phyloP scores from a whole-genome alignment of 2,113 vertebrate species.

The Leptodactylus fuscus region DNA sequence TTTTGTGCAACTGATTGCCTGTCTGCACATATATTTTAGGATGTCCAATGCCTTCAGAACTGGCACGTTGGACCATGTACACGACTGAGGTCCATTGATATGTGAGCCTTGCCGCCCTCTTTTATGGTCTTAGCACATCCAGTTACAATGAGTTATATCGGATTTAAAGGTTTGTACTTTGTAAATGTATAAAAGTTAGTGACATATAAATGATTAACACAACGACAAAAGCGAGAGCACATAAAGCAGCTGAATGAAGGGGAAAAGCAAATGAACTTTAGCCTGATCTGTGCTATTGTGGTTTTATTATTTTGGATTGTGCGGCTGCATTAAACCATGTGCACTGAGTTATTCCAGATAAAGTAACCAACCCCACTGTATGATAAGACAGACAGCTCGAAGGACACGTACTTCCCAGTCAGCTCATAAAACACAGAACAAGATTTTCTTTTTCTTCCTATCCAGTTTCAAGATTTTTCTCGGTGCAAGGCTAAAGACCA shows the following conservation, averaged over 20 bases:
- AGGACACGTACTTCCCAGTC: not conserved
- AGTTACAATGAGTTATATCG: not conserved
- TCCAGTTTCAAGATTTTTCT: slow-evolving; percentile 21
- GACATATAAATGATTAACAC: slow-evolving; percentile 40
- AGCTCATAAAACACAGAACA: slow-evolving; percentile 29
- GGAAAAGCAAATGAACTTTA: slow-evolving; percentile 21
- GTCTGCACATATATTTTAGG: not conserved
- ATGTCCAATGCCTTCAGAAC: not conserved
- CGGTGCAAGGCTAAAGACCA: not conserved
- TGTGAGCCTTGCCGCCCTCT: not conserved
- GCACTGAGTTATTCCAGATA: slow-evolving; percentile 34
- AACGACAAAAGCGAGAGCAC: slow-evolving; percentile 17
- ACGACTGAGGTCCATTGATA: not conserved
- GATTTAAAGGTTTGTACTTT: slow-evolving; percentile 1
- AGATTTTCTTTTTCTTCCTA: slow-evolving; percentile 1
- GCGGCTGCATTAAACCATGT: not conserved
- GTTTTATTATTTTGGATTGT: not conserved
- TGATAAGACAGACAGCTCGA: slow-evolving; percentile 15
- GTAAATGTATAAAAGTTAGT: slow-evolving; percentile 33
- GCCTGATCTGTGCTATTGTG: not conserved
- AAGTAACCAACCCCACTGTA: slow-evolving; percentile 15
- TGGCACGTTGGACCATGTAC: no score
- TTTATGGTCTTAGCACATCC: not conserved
- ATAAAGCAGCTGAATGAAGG: not conserved
- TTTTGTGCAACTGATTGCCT: not conserved